Evolutionary conservation across 2,113 vertebrate genomes (phyloP), one percentile per base, ranked within the genome.

Genomic region (Mesocricetus auratus): DNA sequence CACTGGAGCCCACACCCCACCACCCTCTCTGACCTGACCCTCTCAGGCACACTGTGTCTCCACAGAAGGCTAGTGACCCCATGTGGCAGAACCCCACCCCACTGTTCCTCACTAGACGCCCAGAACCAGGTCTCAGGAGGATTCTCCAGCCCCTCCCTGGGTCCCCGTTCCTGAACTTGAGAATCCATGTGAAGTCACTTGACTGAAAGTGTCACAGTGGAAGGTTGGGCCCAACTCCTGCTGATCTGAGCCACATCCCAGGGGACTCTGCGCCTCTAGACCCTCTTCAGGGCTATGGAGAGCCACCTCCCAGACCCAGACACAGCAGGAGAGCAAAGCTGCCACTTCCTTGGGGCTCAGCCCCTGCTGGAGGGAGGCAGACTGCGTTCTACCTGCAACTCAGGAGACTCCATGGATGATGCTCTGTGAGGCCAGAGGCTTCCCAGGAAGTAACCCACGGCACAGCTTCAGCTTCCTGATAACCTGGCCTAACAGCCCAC

Each of bases 381-480:
- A 15, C 3, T 11, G 11, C 24, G 0, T 29, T 50, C 7, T 31
- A 0, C 39, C 39, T 56, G 4, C 56, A 29, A 69, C 29, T 5
- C 0, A 56, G 2, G 22, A 15, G 92, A 4, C 24, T 24, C 2
- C 22, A 1, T 0, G 79, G 31, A 7, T 13, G 31, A 7, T 13
- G 5, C 22, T 22, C 88, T 36, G 53, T 7, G 47, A 60, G n/a
- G 22, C 36, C 45, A 31, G 58, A 58, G 75, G 42, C 31, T 39
- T 83, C 62, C 56, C 8, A 4, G 24, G 7, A 53, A 39, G n/a
- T 19, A 47, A 5, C 42, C 13, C 12, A 42, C 71, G 15, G 9
- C 21, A 31, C 31, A n/a, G 24, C 4, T 2, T 83, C 45, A 47
- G 60, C 22, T 85, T 81, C 58, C 87, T 58, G 31, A 60, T 19